Base-by-base conservation (phyloP, 2,113 vertebrate species). In the Helogale parvula region DNA sequence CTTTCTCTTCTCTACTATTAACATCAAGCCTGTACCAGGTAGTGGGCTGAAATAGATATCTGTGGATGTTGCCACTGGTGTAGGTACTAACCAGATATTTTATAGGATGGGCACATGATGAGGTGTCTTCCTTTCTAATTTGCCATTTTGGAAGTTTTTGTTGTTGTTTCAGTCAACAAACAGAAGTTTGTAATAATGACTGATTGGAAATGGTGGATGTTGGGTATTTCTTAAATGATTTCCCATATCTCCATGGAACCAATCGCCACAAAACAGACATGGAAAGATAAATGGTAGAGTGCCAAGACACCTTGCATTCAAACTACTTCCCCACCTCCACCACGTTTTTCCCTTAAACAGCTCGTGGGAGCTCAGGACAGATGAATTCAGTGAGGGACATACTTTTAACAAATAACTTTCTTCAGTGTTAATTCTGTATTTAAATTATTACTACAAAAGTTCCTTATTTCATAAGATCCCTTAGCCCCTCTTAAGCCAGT, bases 41-140 rank as follows among this genome's bases (percentile, higher is more conserved):
- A 35, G 9, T 71, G 8, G 81, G 21, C 86, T 86, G n/a, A 74
- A 63, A 63, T 52, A 77, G 66, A 8, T 76, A 50, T n/a, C 81
- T 77, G n/a, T 93, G 16, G 31, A 31, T 63, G 15, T 93, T 91
- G 14, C 63, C 4, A 2, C 25, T 66, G 17, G 12, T 87, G 41
- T 31, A 33, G 21, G 41, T 82, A 71, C 41, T 76, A 52, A 38
- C 57, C 65, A 94, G 11, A 16, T 84, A 50, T 27, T 76, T 80
- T 76, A 5, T 12, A 69, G 47, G 38, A 77, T 33, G 13, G n/a
- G 12, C 6, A 35, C 29, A 19, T 54, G 25, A 21, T 88, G 45
- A 84, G 33, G n/a, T 85, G 93, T 93, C 38, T 92, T 87, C 31
- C n/a, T 90, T 95, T 80, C 29, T 92, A 35, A 16, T 82, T 96